Conservation (phyloP, 2,113 vertebrate species). For the Xiphophorus couchianus region DNA sequence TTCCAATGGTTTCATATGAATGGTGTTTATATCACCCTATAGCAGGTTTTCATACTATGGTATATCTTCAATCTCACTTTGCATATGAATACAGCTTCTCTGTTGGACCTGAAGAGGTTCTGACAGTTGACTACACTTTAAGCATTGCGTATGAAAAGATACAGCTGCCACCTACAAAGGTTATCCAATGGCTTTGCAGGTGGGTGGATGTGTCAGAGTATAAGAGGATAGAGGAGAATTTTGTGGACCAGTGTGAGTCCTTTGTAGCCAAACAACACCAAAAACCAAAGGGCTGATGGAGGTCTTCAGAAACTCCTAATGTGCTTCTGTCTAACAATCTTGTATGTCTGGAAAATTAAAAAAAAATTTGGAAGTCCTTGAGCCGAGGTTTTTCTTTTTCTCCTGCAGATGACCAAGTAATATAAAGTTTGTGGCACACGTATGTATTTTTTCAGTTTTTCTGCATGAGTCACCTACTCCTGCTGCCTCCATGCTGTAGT, state of each 20-base stretch:
- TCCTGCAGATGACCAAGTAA: background rate
- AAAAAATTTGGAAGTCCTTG: background rate
- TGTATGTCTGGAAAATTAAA: background rate
- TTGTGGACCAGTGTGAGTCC: background rate
- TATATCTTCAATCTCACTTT: background rate
- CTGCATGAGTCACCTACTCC: background rate
- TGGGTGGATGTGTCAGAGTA: constrained; percentile 4
- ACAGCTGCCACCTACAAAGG: constrained; percentile 8
- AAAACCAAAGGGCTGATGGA: background rate
- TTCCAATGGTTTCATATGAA: background rate
- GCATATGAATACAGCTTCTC: background rate
- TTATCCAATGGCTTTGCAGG: background rate
- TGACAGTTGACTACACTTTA: background rate
- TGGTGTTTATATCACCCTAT: background rate
- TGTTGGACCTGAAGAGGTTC: background rate
- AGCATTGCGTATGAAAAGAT: background rate
- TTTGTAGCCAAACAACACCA: background rate
- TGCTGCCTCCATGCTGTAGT: background rate
- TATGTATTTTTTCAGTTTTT: background rate
- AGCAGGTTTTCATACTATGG: background rate
- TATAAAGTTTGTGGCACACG: background rate
- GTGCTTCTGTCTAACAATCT: background rate
- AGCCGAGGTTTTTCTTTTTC: background rate
- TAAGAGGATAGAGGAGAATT: background rate
- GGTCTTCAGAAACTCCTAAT: background rate